phyloP scores from a whole-genome alignment of 2,797 vertebrate genomes.

The Hyperoplus immaculatus region DNA sequence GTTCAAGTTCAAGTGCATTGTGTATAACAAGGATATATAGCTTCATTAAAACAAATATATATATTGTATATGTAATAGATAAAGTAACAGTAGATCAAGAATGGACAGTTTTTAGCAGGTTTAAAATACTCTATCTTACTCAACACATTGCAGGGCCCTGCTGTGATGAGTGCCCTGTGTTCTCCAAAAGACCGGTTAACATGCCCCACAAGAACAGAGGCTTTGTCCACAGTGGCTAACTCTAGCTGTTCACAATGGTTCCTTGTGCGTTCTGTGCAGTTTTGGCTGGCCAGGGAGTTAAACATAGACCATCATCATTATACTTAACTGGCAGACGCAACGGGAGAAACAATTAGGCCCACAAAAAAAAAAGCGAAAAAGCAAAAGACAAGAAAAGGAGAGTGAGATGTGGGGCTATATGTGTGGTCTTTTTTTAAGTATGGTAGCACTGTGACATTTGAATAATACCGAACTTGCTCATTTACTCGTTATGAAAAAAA shows the following conservation, averaged over 20 bases:
- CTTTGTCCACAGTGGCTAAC: constrained; percentile 20
- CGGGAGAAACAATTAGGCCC: constrained; percentile 20
- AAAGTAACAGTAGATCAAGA: neutral
- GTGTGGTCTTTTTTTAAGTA: neutral
- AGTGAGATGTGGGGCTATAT: neutral
- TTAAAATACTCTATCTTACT: neutral
- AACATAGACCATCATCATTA: constrained; percentile 42
- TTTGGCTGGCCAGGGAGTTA: constrained; percentile 19
- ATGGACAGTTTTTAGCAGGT: neutral
- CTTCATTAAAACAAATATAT: constrained; percentile 19
- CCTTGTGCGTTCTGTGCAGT: constrained; percentile 12
- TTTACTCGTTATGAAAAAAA: neutral
- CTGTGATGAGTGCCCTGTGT: neutral
- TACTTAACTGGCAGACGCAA: constrained; percentile 23
- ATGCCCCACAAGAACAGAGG: neutral
- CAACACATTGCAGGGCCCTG: neutral
- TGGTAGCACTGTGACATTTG: neutral
- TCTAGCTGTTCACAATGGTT: constrained; percentile 17
- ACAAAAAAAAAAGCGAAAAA: neutral
- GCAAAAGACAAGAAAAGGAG: constrained; percentile 9
- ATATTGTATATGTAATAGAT: neutral
- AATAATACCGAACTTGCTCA: neutral
- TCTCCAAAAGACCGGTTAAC: constrained; percentile 1
- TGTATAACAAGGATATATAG: constrained; percentile 11
- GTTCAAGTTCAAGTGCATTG: constrained; percentile 15